phyloP scores from a whole-genome alignment of 2,797 vertebrate genomes.

The Macrochelys suwanniensis region DNA sequence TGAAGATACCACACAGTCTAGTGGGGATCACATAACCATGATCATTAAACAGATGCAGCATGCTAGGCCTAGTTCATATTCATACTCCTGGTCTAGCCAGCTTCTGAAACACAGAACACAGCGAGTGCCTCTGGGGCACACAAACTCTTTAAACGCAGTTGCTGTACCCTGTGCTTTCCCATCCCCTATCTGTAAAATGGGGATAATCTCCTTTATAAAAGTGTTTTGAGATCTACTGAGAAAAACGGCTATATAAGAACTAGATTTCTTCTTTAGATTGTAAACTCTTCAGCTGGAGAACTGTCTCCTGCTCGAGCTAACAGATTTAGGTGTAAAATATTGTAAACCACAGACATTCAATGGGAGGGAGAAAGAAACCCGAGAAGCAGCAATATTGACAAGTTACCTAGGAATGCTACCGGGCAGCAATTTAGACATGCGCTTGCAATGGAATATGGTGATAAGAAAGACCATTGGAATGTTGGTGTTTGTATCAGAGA shows the following conservation, averaged over 20 bases:
- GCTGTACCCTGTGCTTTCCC: no score
- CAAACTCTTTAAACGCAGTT: neutral
- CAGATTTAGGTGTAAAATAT: neutral
- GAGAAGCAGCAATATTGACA: neutral
- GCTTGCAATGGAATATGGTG: neutral
- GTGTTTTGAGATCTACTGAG: no score
- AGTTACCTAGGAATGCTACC: neutral
- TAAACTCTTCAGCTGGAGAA: neutral
- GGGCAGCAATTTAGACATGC: neutral
- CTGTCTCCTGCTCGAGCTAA: neutral
- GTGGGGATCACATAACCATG: neutral
- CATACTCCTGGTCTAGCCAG: neutral
- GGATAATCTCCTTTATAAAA: no score
- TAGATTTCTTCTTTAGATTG: neutral
- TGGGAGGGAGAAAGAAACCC: neutral
- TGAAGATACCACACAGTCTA: neutral
- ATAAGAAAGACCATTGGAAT: neutral
- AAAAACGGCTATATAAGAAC: no score
- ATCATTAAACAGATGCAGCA: neutral
- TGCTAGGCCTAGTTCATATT: neutral
- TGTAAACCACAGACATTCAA: neutral
- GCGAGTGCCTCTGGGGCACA: neutral
- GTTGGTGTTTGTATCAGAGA: no score
- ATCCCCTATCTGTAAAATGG: no score
- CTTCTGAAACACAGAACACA: neutral